Evolutionary conservation across 2,888 invertebrate genomes (phyloP), one percentile per base, ranked within the genome.

Genomic region (Smittia aterrima): DNA sequence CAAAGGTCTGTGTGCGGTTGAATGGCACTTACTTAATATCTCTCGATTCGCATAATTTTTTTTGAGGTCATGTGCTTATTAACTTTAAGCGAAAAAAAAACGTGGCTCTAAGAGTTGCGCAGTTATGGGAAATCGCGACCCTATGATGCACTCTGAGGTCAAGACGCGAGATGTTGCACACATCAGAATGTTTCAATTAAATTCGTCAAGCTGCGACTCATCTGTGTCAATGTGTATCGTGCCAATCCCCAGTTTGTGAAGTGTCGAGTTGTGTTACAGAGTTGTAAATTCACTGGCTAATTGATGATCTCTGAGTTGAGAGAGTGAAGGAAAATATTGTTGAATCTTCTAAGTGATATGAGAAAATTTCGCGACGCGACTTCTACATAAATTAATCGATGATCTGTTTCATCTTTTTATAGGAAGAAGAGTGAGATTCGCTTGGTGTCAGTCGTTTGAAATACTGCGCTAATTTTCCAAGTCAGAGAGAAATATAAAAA

Each of bases 51-150:
- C 13, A 47, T n/a, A 47, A 47, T 7, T 6, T 13, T 47, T 47
- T 22, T 58, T 58, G 58, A 58, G 58, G 22, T 58, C 58, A 13
- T 58, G 58, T 22, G 58, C 58, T 22, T 47, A 47, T 47, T 47
- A 58, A 47, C 3, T 38, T 38, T 38, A 6, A 47, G 11, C 16
- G 47, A 47, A 47, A 47, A 11, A 6, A 47, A n/a, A n/a, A 47
- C 47, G 11, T n/a, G 11, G 47, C 11, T 47, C 47, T n/a, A 47
- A 47, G 47, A 47, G 6, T n/a, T 16, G 11, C 6, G 47, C 47
- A 47, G n/a, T 32, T 32, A 9, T 32, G 32, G 32, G 32, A 47
- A 11, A 47, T 47, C 11, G 11, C 47, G 16, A 47, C 47, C 16
- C 16, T 3, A 32, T 32, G 32, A 32, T 47, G 47, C 47, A 47